phyloP scores from a whole-genome alignment of 2,797 vertebrate genomes.

The Astyanax mexicanus region DNA sequence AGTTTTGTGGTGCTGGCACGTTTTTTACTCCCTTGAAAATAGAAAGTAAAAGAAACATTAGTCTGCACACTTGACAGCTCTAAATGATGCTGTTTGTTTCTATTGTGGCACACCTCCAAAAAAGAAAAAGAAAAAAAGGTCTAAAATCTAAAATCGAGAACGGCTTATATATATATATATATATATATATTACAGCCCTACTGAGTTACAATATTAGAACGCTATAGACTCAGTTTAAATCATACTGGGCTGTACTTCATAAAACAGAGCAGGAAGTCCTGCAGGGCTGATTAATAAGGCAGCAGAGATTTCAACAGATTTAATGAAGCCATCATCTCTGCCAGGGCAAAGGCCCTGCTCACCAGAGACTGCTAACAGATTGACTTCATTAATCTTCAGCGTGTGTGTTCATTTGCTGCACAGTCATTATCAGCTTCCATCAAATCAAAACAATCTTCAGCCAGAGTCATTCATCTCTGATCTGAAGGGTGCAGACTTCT shows the following conservation, averaged over 20 bases:
- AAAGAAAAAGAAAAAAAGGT: too few species aligned
- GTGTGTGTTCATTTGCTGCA: conserved; percentile 12
- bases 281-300: conserved; percentile 12
- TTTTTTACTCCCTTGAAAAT: too few species aligned
- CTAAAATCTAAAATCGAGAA: too few species aligned
- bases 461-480: background rate
- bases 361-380: background rate
- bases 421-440: background rate
- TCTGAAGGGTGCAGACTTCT: too few species aligned
- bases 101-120: too few species aligned
- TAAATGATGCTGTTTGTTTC: too few species aligned
- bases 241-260: background rate
- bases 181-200: too few species aligned
- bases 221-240: background rate
- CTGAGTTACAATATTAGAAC: background rate
- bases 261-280: background rate
- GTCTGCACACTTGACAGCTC: too few species aligned
- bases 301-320: conserved; percentile 13
- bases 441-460: background rate
- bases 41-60: too few species aligned
- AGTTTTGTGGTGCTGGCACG: too few species aligned
- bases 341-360: conserved; percentile 13
- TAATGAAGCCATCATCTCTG: conserved; percentile 23
- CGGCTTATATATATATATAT: too few species aligned
- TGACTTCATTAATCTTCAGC: conserved; percentile 10